These are phyloP conservation scores for Pocillopora verrucosa DNA, from an alignment of 64 coral and sea anemone species.

Conservation along the genomic window DNA sequence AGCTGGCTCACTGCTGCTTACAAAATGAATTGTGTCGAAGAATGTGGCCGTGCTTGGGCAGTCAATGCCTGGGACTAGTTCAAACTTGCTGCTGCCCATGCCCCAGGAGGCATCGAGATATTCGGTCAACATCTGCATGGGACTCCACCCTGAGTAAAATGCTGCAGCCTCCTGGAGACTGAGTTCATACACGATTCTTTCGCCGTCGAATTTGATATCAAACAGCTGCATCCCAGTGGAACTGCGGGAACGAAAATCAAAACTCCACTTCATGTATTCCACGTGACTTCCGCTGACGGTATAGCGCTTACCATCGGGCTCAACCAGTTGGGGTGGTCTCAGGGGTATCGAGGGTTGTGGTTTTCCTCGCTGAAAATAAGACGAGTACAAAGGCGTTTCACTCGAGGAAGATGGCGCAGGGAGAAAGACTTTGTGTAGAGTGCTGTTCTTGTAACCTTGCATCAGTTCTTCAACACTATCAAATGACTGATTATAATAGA, in stretches of 20 bases:
- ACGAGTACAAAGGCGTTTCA: conserved; percentile 39
- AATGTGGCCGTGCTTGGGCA: conserved; percentile 72
- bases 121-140: conserved; percentile 50
- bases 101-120: conserved; percentile 66
- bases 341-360: conserved; percentile 54
- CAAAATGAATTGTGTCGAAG: conserved; percentile 57
- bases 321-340: conserved; percentile 62
- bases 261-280: conserved; percentile 89
- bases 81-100: conserved; percentile 51
- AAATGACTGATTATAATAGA: conserved; percentile 53
- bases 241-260: conserved; percentile 73
- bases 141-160: conserved; percentile 69
- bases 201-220: conserved; percentile 70
- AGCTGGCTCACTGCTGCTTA: conserved; percentile 1
- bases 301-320: conserved; percentile 92
- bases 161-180: conserved; percentile 75
- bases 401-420: conserved; percentile 26
- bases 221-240: conserved; percentile 76
- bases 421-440: conserved; percentile 47
- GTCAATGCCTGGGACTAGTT: conserved; percentile 74
- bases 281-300: conserved; percentile 68
- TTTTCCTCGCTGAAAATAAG: conserved; percentile 47
- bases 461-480: conserved; percentile 29
- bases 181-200: conserved; percentile 79
- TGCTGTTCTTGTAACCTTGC: conserved; percentile 31